Base-by-base conservation (phyloP, 2,888 invertebrate genomes). In the Diaphora mendica region DNA sequence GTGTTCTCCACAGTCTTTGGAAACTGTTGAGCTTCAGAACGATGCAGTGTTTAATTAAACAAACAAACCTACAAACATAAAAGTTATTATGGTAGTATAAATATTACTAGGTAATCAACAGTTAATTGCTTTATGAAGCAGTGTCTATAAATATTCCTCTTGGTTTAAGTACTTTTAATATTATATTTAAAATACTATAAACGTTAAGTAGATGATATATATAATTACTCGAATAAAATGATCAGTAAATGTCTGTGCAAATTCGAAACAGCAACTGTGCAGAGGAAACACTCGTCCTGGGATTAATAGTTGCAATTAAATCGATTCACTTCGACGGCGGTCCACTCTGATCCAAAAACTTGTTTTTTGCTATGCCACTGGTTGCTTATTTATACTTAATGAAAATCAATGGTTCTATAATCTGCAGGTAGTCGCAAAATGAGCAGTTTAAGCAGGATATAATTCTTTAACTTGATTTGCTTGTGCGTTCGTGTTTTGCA, bases 251-350 rank as follows among this genome's bases (percentile, higher is more conserved):
- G 77, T 33, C 74, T 64, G 70, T 66, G 79, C 74, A 79, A 74
- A 81, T 79, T 83, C 72, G 66, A 81, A 82, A 83, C 74, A 77
- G 74, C 81, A 82, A 85, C 81, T 77, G 80, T 78, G 85, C 84
- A 77, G 75, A 87, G 88, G 89, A 87, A 88, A 89, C 82, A 86
- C 85, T 84, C 82, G 88, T 86, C 85, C 84, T 79, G 84, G 86
- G 88, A 93, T 93, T 92, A 93, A 93, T 92, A 90, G 85, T 84
- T 78, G 90, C 90, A 91, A 92, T 93, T 92, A 93, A 92, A 92
- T 90, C 91, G 90, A 86, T 89, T 86, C 85, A 87, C 86, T 85
- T 87, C 85, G 86, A 82, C 78, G 77, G 78, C 64, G 64, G 67
- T 74, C 74, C 72, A 70, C 70, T 69, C 70, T 71, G 64, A 68